Percentiles rank a stretch among this genome's conserved stretches.
Evolutionary conservation across 2,888 invertebrate genomes (phyloP).

Genomic region (Nephrotoma flavescens): DNA sequence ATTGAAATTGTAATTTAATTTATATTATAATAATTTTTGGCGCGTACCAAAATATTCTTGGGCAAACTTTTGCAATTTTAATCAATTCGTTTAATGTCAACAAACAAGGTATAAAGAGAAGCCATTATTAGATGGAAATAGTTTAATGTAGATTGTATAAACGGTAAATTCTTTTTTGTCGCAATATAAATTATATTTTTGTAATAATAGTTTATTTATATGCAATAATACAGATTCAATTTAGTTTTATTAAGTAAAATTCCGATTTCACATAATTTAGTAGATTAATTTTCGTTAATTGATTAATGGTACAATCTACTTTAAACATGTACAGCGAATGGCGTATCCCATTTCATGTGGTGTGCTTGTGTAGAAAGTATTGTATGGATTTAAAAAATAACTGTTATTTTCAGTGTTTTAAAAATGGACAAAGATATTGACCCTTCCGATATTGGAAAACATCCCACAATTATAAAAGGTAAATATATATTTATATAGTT

Average conservation of each 20-base stretch:
- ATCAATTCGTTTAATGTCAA: conserved; percentile 5
- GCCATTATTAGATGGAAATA: neutral
- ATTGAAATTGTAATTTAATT: neutral
- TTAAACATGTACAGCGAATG: neutral
- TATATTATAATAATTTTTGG: neutral
- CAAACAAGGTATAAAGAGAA: conserved; percentile 1
- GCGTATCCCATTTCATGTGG: neutral
- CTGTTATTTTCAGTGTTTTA: neutral
- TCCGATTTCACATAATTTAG: neutral
- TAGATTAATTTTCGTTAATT: neutral
- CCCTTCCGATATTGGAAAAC: conserved; percentile 47
- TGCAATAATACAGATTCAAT: neutral
- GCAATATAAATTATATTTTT: neutral
- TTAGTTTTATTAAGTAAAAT: neutral
- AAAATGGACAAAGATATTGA: conserved; percentile 32
- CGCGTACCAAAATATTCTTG: neutral
- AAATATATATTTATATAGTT: conserved; percentile 12
- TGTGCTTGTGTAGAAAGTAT: neutral
- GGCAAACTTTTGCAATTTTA: neutral
- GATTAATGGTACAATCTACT: neutral
- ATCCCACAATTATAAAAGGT: conserved; percentile 47
- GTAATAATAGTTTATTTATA: neutral
- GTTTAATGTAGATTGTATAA: neutral
- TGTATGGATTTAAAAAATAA: neutral
- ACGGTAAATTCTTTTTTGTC: neutral